Base-by-base conservation (phyloP, 2,113 vertebrate species). In the Scopus umbretta region DNA sequence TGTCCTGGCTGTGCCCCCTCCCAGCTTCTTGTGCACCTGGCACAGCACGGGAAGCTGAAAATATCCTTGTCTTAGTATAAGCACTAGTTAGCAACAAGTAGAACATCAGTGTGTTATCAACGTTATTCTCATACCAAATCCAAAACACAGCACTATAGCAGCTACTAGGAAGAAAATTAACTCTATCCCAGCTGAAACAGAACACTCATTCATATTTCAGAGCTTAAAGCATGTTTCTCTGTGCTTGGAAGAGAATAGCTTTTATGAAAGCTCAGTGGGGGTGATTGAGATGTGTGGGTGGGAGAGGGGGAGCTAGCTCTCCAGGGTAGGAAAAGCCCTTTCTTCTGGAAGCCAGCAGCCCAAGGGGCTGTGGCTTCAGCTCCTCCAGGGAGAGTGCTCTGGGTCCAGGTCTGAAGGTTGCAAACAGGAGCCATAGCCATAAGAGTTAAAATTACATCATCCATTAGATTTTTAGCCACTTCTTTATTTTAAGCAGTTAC, bases 401-500 rank as follows among this genome's bases (percentile, higher is more conserved):
- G 15, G 42, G 38, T 59, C 42, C 47, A 10, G 14, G 26, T 89
- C 40, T 22, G 21, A 70, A 50, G 36, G 38, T 13, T 56, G 50
- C n/a, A 83, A 75, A 55, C 13, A 61, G 62, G 13, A 92, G 15
- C 65, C 3, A 0, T 20, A 67, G 45, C 23, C 26, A 1, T 40
- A 72, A 68, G 11, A 75, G 9, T 45, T 16, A 86, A 72, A 80
- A 58, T 75, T 5, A 70, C 22, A 49, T 42, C 8, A 70, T 65
- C 34, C 1, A 1, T 45, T 75, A 62, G 7, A 55, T 40, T 92
- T 94, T 94, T 74, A 90, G 58, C 45, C 36, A 59, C 16, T 30
- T 40, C 23, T 75, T 88, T 76, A 79, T 86, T 92, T 94, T 84
- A 80, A 90, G 45, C 68, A 91, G 29, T 11, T 94, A 36, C 49